These are phyloP conservation scores for Melinaea menophilus DNA, from an alignment of 2,888 invertebrate genomes.

Conservation along the genomic window DNA sequence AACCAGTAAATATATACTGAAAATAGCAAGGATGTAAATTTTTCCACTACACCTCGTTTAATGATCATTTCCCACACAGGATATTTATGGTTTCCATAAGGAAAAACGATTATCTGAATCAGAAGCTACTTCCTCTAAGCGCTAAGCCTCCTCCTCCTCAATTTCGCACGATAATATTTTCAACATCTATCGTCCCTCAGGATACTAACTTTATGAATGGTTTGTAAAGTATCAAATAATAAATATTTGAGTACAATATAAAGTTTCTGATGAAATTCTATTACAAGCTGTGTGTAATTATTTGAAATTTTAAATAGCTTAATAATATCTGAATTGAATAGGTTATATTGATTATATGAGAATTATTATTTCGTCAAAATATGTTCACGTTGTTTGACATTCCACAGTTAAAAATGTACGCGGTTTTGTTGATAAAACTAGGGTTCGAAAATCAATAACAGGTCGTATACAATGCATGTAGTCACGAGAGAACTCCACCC, in stretches of 20 bases:
- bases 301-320: neutral
- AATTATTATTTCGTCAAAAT: no score
- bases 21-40: no score
- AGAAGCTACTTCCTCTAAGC: no score
- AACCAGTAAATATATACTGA: no score
- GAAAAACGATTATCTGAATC: no score
- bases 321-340: no score
- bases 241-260: slow-evolving; percentile 5
- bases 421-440: neutral
- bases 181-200: neutral
- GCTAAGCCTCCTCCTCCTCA: no score
- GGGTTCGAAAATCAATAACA: slow-evolving; percentile 53
- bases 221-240: neutral
- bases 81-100: no score
- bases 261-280: neutral
- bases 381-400: no score
- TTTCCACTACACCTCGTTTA: no score
- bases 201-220: neutral
- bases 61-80: no score
- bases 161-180: neutral
- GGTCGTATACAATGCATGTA: slow-evolving; percentile 50
- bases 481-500: slow-evolving; percentile 41
- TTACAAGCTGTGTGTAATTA: neutral
- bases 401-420: slow-evolving; percentile 12
- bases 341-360: no score